A percentile compares a stretch with the other conserved stretches of the same genome.
phyloP scores from a whole-genome alignment of 2,797 vertebrate species.

The Lepus townsendii region DNA sequence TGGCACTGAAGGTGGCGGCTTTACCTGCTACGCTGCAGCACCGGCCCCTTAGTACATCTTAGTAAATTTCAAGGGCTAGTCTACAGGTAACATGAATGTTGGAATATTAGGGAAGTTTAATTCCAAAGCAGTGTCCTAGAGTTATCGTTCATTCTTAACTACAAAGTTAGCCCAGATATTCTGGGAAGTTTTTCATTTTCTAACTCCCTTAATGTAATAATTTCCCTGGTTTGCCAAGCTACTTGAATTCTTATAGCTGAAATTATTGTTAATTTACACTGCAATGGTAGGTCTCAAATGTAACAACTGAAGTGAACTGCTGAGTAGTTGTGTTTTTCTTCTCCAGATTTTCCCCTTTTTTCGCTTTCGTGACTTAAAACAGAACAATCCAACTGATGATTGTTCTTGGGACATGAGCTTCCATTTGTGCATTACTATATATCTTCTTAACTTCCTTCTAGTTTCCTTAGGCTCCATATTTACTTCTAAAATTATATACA shows the following conservation, averaged over 20 bases:
- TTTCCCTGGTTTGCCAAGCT: neutral
- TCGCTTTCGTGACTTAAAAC: neutral
- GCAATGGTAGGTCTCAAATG: neutral
- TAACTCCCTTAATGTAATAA: neutral
- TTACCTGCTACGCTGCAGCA: too few species aligned
- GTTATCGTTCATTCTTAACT: neutral
- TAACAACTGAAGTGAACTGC: neutral
- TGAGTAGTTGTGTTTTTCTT: slow-evolving; percentile 3
- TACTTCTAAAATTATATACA: neutral
- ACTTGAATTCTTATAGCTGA: neutral
- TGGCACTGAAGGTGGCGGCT: too few species aligned
- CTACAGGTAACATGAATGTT: neutral
- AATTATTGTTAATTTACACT: slow-evolving; percentile 20
- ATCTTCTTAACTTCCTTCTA: neutral
- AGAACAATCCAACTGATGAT: neutral
- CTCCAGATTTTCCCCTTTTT: neutral
- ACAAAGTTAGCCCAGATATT: neutral
- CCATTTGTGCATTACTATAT: neutral
- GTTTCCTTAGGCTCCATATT: neutral
- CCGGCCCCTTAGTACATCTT: neutral
- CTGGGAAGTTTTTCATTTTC: neutral
- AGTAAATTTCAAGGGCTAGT: neutral
- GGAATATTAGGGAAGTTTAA: neutral
- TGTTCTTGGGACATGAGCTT: neutral
- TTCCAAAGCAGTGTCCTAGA: neutral